Evolutionary conservation across 2,888 invertebrate species (phyloP), one percentile per base, ranked within the genome.

Genomic region (Campoplex nolae): DNA sequence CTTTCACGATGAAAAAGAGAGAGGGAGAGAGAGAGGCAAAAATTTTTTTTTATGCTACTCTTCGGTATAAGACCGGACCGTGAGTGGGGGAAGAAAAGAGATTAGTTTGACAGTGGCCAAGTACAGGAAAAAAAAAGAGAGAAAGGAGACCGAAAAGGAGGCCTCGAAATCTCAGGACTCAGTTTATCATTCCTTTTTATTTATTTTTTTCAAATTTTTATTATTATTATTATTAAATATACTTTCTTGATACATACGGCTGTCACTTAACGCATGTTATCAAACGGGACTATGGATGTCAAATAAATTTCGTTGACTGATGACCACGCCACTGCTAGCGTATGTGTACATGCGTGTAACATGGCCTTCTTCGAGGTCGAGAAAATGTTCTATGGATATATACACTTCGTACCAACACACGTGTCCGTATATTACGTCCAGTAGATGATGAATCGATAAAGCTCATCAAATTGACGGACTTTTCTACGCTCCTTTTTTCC

Each of bases 381-480:
- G 68, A 38, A 74, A 68, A 56, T 42, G 28, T 56, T 38, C 54
- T 56, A 38, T 58, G 18, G n/a, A 16, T 28, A 48, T 28, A 48
- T 6, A 6, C 38, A 16, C 6, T 7, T 1, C 28, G 45, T 45
- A 45, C 1, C 8, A 6, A 70, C 71, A 70, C 71, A 76, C 76
- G 38, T 38, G 38, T 38, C 1, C 38, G 51, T 56, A 45, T 76
- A 83, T 86, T 71, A 79, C 83, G 83, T 80, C 79, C 54, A 76
- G 65, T 13, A 56, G 83, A 86, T 83, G 86, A 86, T 83, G 79
- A 86, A 83, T 83, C 86, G 86, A 86, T 86, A 86, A 86, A 71
- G 54, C 83, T 83, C 86, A 86, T 86, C 86, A 86, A 79, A 75
- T 23, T 51, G 81, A 76, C 83, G 75, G 79, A 71, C 83, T 83